Conservation (phyloP, 2,888 invertebrate species). For the Hydraecia micacea region DNA sequence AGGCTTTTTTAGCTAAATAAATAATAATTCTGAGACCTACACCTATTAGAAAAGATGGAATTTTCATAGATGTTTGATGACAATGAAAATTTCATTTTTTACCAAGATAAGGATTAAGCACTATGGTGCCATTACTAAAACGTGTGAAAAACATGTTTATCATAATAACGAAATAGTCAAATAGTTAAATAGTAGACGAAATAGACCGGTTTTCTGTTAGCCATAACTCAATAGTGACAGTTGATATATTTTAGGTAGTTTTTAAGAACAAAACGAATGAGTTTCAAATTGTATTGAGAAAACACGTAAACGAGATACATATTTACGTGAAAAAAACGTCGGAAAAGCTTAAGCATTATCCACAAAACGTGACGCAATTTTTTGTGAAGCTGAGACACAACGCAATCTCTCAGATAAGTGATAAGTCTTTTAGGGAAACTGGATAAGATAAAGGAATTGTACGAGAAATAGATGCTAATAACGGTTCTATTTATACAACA, state of each 20-base stretch:
- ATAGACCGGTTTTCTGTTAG: constrained; percentile 89
- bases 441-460: background rate
- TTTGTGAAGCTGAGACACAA: background rate
- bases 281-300: constrained; percentile 78
- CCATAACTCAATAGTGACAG: constrained; percentile 88
- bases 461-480: constrained; percentile 21
- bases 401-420: constrained; percentile 11
- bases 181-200: constrained; percentile 87
- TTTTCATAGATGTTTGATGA: constrained; percentile 44
- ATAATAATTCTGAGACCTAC: constrained; percentile 61
- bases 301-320: constrained; percentile 25
- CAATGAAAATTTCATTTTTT: constrained; percentile 62
- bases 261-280: constrained; percentile 79
- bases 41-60: constrained; percentile 62
- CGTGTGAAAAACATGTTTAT: constrained; percentile 73
- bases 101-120: constrained; percentile 67
- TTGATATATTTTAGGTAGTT: constrained; percentile 85
- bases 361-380: constrained; percentile 32
- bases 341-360: constrained; percentile 2
- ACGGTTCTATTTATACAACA: constrained; percentile 22
- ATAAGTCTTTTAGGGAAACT: constrained; percentile 5
- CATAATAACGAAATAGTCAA: constrained; percentile 84
- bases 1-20: constrained; percentile 45
- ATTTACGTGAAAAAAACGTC: constrained; percentile 12
- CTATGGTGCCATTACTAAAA: constrained; percentile 79